phyloP scores from a whole-genome alignment of 1,140 invertebrate genomes.

The Drosophila rufa region DNA sequence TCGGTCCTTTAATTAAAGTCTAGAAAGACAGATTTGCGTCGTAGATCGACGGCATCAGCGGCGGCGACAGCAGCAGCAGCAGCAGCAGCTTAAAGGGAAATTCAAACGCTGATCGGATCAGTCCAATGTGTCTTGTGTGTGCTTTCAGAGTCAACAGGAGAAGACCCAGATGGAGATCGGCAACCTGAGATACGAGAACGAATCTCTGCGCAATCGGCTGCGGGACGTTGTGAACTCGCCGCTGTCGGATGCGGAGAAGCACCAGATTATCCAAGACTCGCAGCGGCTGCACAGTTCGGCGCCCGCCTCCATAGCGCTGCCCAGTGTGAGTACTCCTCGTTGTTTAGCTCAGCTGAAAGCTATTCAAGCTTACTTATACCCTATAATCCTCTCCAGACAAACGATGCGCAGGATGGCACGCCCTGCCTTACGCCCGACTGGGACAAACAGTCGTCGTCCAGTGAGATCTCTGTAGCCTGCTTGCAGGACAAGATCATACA shows the following conservation, averaged over 20 bases:
- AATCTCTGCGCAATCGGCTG: constrained; percentile 89
- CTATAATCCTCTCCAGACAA: constrained; percentile 32
- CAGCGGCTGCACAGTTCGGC: constrained; percentile 88
- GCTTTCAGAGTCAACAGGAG: constrained; percentile 85
- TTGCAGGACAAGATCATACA: constrained; percentile 96
- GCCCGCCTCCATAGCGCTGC: constrained; percentile 88
- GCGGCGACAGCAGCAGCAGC: constrained; percentile 6
- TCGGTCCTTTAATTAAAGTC: constrained; percentile 63
- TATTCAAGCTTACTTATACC: constrained; percentile 9
- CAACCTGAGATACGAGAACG: constrained; percentile 90
- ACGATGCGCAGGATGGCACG: constrained; percentile 85
- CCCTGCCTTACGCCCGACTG: constrained; percentile 91
- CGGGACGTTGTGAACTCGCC: constrained; percentile 92
- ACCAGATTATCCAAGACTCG: constrained; percentile 90
- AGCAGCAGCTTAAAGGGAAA: constrained; percentile 16
- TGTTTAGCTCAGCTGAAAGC: constrained; percentile 5
- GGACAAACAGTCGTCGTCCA: constrained; percentile 95
- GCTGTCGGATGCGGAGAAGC: constrained; percentile 92
- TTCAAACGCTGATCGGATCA: constrained; percentile 18
- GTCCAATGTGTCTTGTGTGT: constrained; percentile 19
- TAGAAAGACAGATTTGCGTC: constrained; percentile 28
- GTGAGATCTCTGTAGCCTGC: constrained; percentile 96
- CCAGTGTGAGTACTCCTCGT: constrained; percentile 85
- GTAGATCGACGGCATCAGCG: constrained; percentile 8
- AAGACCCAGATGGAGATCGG: constrained; percentile 88